Evolutionary conservation across 2,797 vertebrate species (phyloP), one percentile per base, ranked within the genome.

Genomic region (Brachymystax lenok): DNA sequence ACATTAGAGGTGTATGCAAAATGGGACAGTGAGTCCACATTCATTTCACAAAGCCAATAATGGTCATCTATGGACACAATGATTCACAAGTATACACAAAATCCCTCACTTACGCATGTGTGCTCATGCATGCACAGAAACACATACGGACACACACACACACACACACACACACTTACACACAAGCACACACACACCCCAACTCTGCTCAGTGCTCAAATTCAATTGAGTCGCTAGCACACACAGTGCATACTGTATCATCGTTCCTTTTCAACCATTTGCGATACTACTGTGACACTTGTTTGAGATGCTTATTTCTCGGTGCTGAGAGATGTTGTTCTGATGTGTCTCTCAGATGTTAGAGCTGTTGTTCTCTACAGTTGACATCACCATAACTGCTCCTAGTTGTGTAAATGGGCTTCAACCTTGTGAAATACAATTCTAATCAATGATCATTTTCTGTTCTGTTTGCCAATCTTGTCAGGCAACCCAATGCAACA

Each of bases 261-360:
- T 35, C 12, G 10, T 13, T 13, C 27, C 78, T 51, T 10, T 63
- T 28, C 17, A 56, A 52, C 51, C 16, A 46, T 19, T 69, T 59
- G 51, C 4, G 76, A 69, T 77, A 33, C 12, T 3, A 7, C n/a
- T 78, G 71, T 61, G 51, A 75, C 69, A 69, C 64, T 50, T 33
- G 13, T 40, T 50, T 69, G 56, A 74, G 27, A 54, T 59, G 54
- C 74, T 85, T 73, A 79, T 82, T 79, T 77, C 1, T 35, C 35
- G 28, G 67, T 79, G 67, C 72, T 40, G 1, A 56, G 69, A 63
- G 77, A 78, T 72, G 78, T 83, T 59, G 67, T 76, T 64, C 3
- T 16, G 50, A 63, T 21, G 73, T 76, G 77, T 83, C 73, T 77
- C 80, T 82, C 54, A 19, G 83, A 74, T 77, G 71, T 79, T 77